Conservation (phyloP, 2,113 vertebrate genomes). For the Channa argus region DNA sequence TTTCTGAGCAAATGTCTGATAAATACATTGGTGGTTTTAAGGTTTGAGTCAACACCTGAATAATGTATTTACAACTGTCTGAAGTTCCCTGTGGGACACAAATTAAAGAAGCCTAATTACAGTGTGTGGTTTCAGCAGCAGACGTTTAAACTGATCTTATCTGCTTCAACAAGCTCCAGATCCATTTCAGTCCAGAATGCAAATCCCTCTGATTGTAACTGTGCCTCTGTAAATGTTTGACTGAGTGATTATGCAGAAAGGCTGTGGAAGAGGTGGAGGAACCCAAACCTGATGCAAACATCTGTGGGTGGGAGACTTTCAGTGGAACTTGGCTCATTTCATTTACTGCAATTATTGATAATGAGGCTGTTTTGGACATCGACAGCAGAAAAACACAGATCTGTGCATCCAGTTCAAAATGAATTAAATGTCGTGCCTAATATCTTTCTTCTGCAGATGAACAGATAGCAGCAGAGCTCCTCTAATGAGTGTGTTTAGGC, state of each 20-base stretch:
- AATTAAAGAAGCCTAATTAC: slow-evolving; percentile 4
- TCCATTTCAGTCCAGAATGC: slow-evolving; percentile 25
- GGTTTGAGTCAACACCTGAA: too few relatives aligned
- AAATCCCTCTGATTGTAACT: slow-evolving; percentile 16
- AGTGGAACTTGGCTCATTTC: neutral
- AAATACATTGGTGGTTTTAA: too few relatives aligned
- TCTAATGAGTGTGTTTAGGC: slow-evolving; percentile 7
- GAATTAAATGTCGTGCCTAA: neutral
- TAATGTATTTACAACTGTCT: neutral
- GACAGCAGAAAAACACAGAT: too few relatives aligned
- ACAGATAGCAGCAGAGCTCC: neutral
- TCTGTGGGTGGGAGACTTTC: neutral
- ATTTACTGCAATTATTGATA: neutral
- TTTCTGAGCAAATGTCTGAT: too few relatives aligned
- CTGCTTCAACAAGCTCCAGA: slow-evolving; percentile 23
- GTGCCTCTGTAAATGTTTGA: slow-evolving; percentile 35
- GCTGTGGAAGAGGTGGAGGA: slow-evolving; percentile 17
- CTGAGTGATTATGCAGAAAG: neutral
- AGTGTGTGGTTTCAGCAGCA: neutral
- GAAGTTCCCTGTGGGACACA: too few relatives aligned
- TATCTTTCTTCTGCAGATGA: neutral
- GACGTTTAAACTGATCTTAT: slow-evolving; percentile 35
- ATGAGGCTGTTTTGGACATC: neutral
- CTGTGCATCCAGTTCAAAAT: neutral
- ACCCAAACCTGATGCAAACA: slow-evolving; percentile 2